Evolutionary conservation across 1,140 invertebrate species (phyloP), one percentile per base, ranked within the genome.

Genomic region (Drosophila kurseongensis): DNA sequence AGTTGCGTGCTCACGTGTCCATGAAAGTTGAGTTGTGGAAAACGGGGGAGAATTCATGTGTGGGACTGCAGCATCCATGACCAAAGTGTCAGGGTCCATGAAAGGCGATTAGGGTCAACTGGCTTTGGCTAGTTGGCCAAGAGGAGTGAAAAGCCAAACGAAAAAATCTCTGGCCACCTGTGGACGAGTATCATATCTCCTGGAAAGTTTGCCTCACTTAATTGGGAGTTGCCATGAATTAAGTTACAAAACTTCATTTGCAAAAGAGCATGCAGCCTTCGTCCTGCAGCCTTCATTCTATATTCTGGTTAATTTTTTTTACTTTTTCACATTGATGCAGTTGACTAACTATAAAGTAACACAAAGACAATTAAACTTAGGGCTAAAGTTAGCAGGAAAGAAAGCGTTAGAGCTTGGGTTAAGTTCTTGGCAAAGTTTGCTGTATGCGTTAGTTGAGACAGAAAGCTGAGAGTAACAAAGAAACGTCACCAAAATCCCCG

Each of bases 81-180:
- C 79, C 54, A 48, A 77, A 81, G 78, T 85, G 78, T 86, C 78
- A 71, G 76, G 78, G 83, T 82, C 69, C 78, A 82, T 81, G 78
- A 86, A 68, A 72, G 62, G 57, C 79, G 82, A 86, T 78, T 81
- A 72, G 65, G 75, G 82, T 85, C 78, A 85, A 79, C 66, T 78
- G 82, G 60, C 47, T 75, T 58, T 75, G 61, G 47, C 51, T 62
- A 80, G 72, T 78, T 78, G 76, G 50, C 18, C 56, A 67, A 47
- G 63, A 75, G 36, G 47, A 65, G 68, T 29, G 38, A 35, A 41
- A 13, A 12, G 35, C 32, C 23, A n/a, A 48, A n/a, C 23, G 13
- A 14, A 48, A 29, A 32, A 48, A 50, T 48, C 51, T 45, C 23
- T 38, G 55, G 35, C 73, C 82, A 88, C 83, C 83, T 86, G 78